These are phyloP conservation scores for Dasypus novemcinctus DNA, from an alignment of 2,113 vertebrate species.

Conservation along the genomic window DNA sequence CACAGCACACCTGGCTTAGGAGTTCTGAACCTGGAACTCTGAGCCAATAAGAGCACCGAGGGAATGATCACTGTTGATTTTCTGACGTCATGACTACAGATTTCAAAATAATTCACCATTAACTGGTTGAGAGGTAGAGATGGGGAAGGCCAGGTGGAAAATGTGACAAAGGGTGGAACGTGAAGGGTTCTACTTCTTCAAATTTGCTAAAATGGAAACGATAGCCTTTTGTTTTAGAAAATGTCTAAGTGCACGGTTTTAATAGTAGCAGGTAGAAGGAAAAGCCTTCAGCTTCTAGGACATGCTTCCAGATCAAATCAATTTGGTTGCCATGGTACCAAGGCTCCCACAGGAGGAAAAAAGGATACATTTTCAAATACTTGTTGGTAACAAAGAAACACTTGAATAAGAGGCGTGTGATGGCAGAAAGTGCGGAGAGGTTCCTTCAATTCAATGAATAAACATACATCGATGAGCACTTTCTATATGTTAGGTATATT, in stretches of 20 bases:
- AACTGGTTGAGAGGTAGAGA: neutral
- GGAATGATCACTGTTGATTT: neutral
- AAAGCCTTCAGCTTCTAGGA: slow-evolving; percentile 62
- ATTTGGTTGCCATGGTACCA: slow-evolving; percentile 84
- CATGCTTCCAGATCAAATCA: slow-evolving; percentile 76
- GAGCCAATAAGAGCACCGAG: neutral
- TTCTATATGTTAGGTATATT: neutral
- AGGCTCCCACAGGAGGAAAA: slow-evolving; percentile 74
- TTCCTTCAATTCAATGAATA: slow-evolving; percentile 64
- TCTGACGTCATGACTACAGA: slow-evolving; percentile 52
- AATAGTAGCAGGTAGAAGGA: slow-evolving; percentile 71
- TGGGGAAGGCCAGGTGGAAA: neutral
- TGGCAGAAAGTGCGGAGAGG: slow-evolving; percentile 71
- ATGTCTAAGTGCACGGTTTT: slow-evolving; percentile 3
- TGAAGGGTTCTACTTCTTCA: neutral
- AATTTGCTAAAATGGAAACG: slow-evolving; percentile 35
- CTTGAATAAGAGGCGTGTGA: slow-evolving; percentile 77
- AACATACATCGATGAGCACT: neutral
- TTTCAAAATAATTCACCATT: slow-evolving; percentile 42
- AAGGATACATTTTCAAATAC: slow-evolving; percentile 80
- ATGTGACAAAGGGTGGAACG: neutral
- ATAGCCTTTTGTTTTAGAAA: neutral
- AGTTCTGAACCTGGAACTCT: neutral
- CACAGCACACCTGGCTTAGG: neutral
- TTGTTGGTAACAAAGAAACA: slow-evolving; percentile 77